These are phyloP conservation scores for Limnephilus marmoratus DNA, from an alignment of 2,888 invertebrate genomes.

Conservation along the genomic window DNA sequence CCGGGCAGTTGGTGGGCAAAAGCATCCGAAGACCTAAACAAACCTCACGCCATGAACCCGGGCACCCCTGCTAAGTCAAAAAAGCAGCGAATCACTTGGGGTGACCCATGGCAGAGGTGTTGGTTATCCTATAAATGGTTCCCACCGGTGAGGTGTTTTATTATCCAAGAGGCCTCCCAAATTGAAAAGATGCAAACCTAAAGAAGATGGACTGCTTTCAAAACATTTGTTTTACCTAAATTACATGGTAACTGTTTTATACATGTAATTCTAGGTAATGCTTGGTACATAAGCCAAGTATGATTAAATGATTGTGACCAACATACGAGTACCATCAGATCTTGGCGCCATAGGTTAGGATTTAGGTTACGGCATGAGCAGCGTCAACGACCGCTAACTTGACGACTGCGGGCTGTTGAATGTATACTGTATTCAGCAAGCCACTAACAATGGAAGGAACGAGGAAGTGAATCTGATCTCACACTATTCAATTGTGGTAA, in stretches of 20 bases:
- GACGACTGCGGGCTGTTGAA: background rate
- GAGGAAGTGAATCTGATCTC: slow-evolving; percentile 44
- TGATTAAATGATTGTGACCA: background rate
- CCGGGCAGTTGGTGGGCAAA: no score
- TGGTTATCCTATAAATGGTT: no score
- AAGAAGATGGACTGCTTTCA: background rate
- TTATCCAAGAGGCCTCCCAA: no score
- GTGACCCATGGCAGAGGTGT: no score
- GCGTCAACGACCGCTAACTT: slow-evolving; percentile 38
- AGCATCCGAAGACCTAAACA: no score
- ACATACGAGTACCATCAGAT: background rate
- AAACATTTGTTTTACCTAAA: no score
- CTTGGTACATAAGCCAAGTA: background rate
- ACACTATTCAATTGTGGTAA: slow-evolving; percentile 43
- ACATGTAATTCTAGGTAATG: background rate
- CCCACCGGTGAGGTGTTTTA: no score
- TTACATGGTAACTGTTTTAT: background rate
- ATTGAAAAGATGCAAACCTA: no score
- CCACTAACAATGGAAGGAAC: slow-evolving; percentile 34
- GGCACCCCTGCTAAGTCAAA: no score
- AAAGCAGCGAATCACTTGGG: no score
- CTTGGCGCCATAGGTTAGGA: background rate
- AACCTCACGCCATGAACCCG: no score
- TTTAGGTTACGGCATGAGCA: slow-evolving; percentile 10
- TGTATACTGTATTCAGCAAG: slow-evolving; percentile 12